Base-by-base conservation (phyloP, 2,888 invertebrate species). In the Clunio marinus region DNA sequence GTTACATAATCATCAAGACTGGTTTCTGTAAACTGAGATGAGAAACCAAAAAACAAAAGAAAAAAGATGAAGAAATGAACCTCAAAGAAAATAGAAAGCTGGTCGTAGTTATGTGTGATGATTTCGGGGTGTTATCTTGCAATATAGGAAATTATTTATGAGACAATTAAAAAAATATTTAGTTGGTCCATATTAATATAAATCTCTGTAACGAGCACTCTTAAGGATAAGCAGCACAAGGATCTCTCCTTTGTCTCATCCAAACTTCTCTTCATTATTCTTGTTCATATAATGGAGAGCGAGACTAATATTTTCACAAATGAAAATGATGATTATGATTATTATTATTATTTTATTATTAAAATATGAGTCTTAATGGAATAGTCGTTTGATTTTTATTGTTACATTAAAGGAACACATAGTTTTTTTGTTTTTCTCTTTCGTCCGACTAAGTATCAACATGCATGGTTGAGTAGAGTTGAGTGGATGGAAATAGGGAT, bases 351-450 rank as follows among this genome's bases (percentile, higher is more conserved):
- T 51, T 65, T 65, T 45, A 65, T 66, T 66, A 66, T 66, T 66
- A 66, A 66, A 55, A 66, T 66, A 66, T 66, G 66, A 46, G 5
- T 65, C 66, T 55, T 66, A 66, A 66, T 66, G 66, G 66, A 66
- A 55, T 28, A 22, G 63, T 46, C 45, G 51, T 60, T 41, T 22
- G 66, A 66, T 35, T 66, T 66, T 66, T 66, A 66, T 66, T 66
- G 66, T 55, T 15, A 51, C 51, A 51, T 51, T 51, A 51, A 22
- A 51, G 51, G 51, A 51, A 22, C 51, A 22, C 51, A 51, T 51
- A 51, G 51, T 51, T 51, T 5, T n/a, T 22, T 7, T 8, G 22
- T 22, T 7, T n/a, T 51, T 15, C 41, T 4, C 32, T 15, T 13
- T 41, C 32, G 13, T 41, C 41, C n/a, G n/a, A n/a, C n/a, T n/a